Evolutionary conservation across 2,797 vertebrate species (phyloP).

Genomic region (Molossus molossus): DNA sequence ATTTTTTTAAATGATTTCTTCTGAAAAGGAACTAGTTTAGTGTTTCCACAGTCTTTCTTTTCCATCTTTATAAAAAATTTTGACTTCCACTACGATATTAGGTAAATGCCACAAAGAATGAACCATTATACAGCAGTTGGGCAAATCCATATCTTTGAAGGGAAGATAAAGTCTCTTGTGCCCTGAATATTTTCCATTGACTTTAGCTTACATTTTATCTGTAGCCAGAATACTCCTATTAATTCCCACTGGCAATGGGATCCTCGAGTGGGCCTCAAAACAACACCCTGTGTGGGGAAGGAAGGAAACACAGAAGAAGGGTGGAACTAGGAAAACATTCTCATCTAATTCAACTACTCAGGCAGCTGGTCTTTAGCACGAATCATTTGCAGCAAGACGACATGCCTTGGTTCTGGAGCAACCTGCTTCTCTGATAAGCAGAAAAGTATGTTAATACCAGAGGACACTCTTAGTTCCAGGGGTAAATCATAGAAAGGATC

Average conservation of each 20-base stretch:
- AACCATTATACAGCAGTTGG: background rate
- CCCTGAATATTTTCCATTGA: background rate
- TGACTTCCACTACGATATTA: background rate
- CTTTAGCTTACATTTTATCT: background rate
- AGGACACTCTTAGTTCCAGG: background rate
- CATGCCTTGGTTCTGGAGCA: background rate
- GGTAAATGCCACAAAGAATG: background rate
- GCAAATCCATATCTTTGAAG: background rate
- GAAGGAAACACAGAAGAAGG: background rate
- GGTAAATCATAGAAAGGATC: background rate
- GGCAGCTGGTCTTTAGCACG: background rate
- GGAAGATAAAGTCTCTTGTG: background rate
- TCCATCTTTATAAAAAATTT: background rate
- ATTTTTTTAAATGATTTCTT: background rate
- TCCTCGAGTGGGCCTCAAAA: background rate
- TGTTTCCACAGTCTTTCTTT: background rate
- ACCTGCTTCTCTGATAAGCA: slow-evolving; percentile 35
- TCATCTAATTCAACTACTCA: background rate
- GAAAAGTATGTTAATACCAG: background rate
- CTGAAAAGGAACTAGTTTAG: background rate
- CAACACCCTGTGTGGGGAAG: background rate
- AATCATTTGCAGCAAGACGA: background rate
- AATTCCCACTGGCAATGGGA: background rate
- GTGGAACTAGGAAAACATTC: background rate
- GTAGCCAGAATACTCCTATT: too few species aligned